Conservation (phyloP, 1,140 invertebrate genomes). For the Venturia canescens region DNA sequence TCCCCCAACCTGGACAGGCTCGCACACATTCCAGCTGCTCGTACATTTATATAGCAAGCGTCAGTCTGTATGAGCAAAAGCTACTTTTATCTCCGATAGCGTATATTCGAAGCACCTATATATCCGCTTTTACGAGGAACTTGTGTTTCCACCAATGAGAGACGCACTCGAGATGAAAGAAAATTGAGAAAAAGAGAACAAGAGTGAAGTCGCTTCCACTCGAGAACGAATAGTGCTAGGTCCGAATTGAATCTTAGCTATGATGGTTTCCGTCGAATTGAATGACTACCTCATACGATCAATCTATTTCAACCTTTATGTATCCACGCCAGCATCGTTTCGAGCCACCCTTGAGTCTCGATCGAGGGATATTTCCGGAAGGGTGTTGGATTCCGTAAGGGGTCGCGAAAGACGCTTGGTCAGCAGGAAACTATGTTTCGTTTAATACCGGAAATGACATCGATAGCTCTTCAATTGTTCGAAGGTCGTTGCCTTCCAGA, state of each 20-base stretch:
- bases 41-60: neutral
- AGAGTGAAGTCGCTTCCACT: neutral
- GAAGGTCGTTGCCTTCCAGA: neutral
- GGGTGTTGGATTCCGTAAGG: neutral
- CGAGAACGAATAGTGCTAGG: neutral
- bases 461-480: neutral
- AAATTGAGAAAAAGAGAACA: constrained; percentile 10
- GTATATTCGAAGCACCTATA: neutral
- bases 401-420: neutral
- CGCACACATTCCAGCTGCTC: neutral
- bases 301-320: constrained; percentile 25
- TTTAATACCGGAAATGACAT: constrained; percentile 30
- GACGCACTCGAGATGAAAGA: neutral
- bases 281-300: constrained; percentile 8
- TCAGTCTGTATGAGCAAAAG: neutral
- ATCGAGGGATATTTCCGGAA: constrained; percentile 20
- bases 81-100: neutral
- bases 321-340: constrained; percentile 1
- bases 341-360: neutral
- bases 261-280: neutral
- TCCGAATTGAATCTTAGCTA: constrained; percentile 20
- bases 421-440: constrained; percentile 11
- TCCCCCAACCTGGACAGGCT: neutral
- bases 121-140: neutral
- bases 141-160: neutral